Evolutionary conservation across 1,140 invertebrate species (phyloP).

Genomic region (Brachionus paranguensis): DNA sequence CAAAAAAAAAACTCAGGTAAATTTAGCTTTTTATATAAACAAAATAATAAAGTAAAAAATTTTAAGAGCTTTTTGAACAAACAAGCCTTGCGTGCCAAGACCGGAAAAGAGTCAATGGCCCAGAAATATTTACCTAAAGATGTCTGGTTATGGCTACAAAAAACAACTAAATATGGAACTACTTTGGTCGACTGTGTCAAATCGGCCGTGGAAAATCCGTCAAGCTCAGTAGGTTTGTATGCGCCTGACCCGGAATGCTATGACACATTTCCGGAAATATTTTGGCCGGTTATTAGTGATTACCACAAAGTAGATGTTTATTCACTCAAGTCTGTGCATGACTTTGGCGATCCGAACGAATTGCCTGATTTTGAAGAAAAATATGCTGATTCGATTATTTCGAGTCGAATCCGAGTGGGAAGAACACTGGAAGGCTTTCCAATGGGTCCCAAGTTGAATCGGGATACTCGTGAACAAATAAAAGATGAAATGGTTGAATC

Average conservation of each 20-base stretch:
- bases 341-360: conserved; percentile 14
- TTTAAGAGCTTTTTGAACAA: conserved; percentile 3
- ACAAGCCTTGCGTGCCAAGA: not conserved
- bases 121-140: conserved; percentile 39
- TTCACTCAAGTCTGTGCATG: not conserved
- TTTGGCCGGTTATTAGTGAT: conserved; percentile 47
- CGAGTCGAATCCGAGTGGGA: conserved; percentile 35
- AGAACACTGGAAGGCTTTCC: conserved; percentile 31
- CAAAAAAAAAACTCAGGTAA: conserved; percentile 16
- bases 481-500: conserved; percentile 28
- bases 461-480: conserved; percentile 21
- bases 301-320: conserved; percentile 45
- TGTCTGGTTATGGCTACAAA: conserved; percentile 30
- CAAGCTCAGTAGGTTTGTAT: conserved; percentile 8
- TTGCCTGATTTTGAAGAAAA: conserved; percentile 9
- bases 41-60: not conserved
- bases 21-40: not conserved
- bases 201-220: conserved; percentile 34
- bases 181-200: conserved; percentile 35
- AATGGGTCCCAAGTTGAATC: conserved; percentile 27
- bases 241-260: conserved; percentile 47
- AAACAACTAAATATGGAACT: conserved; percentile 27
- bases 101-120: not conserved
- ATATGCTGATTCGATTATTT: conserved; percentile 26
- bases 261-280: conserved; percentile 44